Evolutionary conservation across 2,113 vertebrate genomes (phyloP).

Genomic region (Australoheros scitulus): DNA sequence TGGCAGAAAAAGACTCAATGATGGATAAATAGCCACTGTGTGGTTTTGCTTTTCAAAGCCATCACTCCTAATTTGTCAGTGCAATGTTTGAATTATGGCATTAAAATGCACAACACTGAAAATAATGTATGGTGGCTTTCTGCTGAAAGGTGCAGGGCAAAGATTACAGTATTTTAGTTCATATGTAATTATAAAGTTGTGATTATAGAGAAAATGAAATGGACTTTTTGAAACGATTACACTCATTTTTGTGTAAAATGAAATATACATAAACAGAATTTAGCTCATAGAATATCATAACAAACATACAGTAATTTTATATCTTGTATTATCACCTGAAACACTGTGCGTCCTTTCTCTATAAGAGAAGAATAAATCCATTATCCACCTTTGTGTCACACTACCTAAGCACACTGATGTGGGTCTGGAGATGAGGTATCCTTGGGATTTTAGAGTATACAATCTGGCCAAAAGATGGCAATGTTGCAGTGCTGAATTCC

Average conservation of each 20-base stretch:
- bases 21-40: conserved; percentile 2
- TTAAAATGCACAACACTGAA: background rate
- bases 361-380: conserved; percentile 25
- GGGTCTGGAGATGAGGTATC: conserved; percentile 36
- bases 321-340: background rate
- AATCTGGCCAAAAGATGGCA: conserved; percentile 92
- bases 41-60: conserved; percentile 28
- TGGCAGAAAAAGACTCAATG: conserved; percentile 42
- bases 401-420: conserved; percentile 29
- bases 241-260: background rate
- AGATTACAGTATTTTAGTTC: background rate
- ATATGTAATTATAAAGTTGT: background rate
- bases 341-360: conserved; percentile 5
- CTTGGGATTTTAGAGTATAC: conserved; percentile 65
- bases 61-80: background rate
- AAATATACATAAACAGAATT: background rate
- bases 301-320: background rate
- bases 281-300: background rate
- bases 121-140: background rate
- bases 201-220: conserved; percentile 9
- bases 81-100: background rate
- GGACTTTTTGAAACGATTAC: background rate
- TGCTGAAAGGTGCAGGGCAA: background rate
- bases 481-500: conserved; percentile 90
- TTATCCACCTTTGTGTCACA: conserved; percentile 48